A percentile compares a stretch with the other conserved stretches of the same genome.
phyloP scores from a whole-genome alignment of 2,888 invertebrate species.

The Metellina segmentata region DNA sequence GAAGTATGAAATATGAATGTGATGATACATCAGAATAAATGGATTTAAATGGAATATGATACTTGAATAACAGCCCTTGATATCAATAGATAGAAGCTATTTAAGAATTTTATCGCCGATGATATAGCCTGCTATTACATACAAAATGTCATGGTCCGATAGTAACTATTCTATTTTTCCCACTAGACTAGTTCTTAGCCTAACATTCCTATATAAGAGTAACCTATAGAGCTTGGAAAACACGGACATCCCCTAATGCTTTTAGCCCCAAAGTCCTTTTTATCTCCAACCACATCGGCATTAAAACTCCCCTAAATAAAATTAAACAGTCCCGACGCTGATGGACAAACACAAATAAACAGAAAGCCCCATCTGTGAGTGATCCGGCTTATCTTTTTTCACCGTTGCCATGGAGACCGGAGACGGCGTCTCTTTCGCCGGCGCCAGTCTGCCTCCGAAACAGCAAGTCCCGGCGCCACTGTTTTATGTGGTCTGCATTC shows the following conservation, averaged over 20 bases:
- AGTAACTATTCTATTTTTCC: not conserved
- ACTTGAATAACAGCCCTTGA: too few relatives aligned
- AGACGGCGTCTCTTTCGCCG: not conserved
- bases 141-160: too few relatives aligned
- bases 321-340: constrained; percentile 28
- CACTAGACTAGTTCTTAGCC: not conserved
- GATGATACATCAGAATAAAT: too few relatives aligned
- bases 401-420: not conserved
- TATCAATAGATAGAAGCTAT: too few relatives aligned
- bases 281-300: not conserved
- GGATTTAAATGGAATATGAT: too few relatives aligned
- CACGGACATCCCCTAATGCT: not conserved
- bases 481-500: not conserved
- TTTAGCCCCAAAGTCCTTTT: not conserved
- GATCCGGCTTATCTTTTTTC: constrained; percentile 39
- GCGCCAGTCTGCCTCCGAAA: constrained; percentile 25
- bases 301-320: constrained; percentile 20
- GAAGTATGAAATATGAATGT: too few relatives aligned
- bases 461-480: constrained; percentile 22
- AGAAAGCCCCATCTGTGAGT: constrained; percentile 30
- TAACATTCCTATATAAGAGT: not conserved
- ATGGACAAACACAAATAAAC: constrained; percentile 40
- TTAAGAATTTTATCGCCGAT: too few relatives aligned
- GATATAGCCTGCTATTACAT: too few relatives aligned
- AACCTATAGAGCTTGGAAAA: not conserved